Base-by-base conservation (phyloP, 2,797 vertebrate species). In the Paramormyrops hopkinsi region DNA sequence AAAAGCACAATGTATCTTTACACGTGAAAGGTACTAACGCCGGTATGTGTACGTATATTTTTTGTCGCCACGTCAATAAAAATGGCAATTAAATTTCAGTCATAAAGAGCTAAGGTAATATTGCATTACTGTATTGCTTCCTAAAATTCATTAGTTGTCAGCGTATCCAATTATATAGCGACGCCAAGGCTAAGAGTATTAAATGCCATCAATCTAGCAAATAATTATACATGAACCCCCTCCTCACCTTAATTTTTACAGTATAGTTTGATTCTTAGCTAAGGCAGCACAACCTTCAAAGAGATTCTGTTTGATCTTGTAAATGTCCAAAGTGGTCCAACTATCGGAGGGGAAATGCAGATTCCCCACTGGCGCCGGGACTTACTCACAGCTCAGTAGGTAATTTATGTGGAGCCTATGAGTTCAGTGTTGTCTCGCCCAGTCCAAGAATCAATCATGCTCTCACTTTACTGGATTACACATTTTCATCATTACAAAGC, bases 401-500 rank as follows among this genome's bases (percentile, higher is more conserved):
- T 62, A 87, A 56, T 62, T 87, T 87, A 87, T 50, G 65, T 48
- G 44, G 82, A 85, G 73, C 54, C 59, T 22, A 25, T 19, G 54
- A 25, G 25, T 37, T 50, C 2, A 25, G 22, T 29, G 29, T 76
- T 62, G 89, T 79, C 88, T 84, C 90, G 54, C 33, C 65, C 14
- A 83, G 76, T 89, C 89, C 88, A 89, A 59, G 44, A 73, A 19
- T 85, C 90, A 88, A 65, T 91, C 88, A 51, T 90, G 54, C 82
- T 85, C 82, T 50, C 82, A 69, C 86, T 86, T 1, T 33, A 50
- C 50, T 51, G 29, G 89, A 82, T 87, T 19, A 69, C 53, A 53
- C 53, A 88, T 88, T 91, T 51, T 51, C 51, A 90, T 92, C 91
- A 73, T 54, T 87, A 79, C 11, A 91, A 93, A 93, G 90, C 91